Evolutionary conservation across 2,888 invertebrate genomes (phyloP).

Genomic region (Nemotelus nigrinus): DNA sequence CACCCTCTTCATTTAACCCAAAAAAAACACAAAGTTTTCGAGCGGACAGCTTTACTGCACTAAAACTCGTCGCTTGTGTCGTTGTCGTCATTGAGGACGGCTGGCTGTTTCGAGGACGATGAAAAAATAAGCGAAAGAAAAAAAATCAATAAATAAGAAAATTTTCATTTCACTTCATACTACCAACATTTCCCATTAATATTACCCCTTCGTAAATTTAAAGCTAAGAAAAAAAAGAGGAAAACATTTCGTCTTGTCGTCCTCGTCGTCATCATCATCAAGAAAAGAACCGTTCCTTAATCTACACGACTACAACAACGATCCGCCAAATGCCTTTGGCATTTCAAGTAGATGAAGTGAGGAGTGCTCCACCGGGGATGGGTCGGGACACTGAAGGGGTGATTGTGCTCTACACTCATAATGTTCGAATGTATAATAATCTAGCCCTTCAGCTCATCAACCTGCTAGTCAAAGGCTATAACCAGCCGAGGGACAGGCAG

Average conservation of each 20-base stretch:
- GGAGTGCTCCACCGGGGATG: not conserved
- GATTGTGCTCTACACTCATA: slow-evolving; percentile 40
- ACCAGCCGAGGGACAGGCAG: not conserved
- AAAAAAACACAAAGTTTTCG: slow-evolving; percentile 30
- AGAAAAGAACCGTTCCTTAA: slow-evolving; percentile 42
- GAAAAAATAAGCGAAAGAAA: slow-evolving; percentile 8
- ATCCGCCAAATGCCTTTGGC: slow-evolving; percentile 43
- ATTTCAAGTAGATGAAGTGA: slow-evolving; percentile 24
- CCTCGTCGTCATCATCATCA: slow-evolving; percentile 39
- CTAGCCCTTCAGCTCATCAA: slow-evolving; percentile 44
- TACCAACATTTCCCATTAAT: slow-evolving; percentile 44
- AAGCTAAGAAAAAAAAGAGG: slow-evolving; percentile 31
- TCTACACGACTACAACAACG: slow-evolving; percentile 44
- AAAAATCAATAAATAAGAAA: slow-evolving; percentile 45
- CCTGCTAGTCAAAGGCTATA: slow-evolving; percentile 39
- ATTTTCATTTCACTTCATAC: slow-evolving; percentile 42
- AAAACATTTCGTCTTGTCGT: slow-evolving; percentile 25
- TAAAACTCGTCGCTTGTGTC: not conserved
- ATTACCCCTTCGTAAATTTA: slow-evolving; percentile 44
- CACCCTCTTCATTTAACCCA: slow-evolving; percentile 34
- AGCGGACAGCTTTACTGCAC: slow-evolving; percentile 12
- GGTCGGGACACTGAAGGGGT: slow-evolving; percentile 26
- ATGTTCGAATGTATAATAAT: slow-evolving; percentile 35
- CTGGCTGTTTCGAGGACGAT: not conserved
- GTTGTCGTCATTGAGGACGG: no score